A percentile compares a stretch with the other conserved stretches of the same genome.
Evolutionary conservation across 1,140 invertebrate genomes (phyloP).

Genomic region (Diprion similis): DNA sequence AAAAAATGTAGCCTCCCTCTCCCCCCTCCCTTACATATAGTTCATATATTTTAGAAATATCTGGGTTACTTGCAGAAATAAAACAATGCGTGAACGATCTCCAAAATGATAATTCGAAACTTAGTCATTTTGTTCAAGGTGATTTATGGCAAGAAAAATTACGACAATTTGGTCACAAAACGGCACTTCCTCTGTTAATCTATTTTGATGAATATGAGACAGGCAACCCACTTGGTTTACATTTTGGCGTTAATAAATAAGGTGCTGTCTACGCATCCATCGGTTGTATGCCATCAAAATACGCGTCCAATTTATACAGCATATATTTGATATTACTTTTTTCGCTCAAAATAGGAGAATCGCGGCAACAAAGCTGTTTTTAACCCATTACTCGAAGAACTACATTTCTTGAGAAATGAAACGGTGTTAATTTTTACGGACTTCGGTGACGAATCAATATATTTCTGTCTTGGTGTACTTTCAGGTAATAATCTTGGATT

Average conservation of each 20-base stretch:
- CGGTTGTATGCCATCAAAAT: constrained; percentile 30
- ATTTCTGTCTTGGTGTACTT: constrained; percentile 19
- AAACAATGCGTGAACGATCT: not conserved
- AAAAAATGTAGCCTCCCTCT: not conserved
- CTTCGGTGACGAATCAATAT: constrained; percentile 1
- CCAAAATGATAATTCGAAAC: not conserved
- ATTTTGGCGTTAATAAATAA: constrained; percentile 35
- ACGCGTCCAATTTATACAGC: constrained; percentile 23
- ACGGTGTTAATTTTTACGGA: constrained; percentile 12
- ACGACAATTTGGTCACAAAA: constrained; percentile 8
- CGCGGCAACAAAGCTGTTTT: constrained; percentile 51
- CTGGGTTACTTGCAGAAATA: not conserved
- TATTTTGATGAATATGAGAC: constrained; percentile 19
- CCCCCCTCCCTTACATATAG: no score
- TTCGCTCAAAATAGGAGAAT: constrained; percentile 28
- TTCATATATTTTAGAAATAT: not conserved
- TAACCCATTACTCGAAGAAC: constrained; percentile 30
- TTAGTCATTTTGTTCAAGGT: constrained; percentile 18
- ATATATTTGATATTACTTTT: constrained; percentile 35
- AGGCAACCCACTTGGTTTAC: constrained; percentile 27
- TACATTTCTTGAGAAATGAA: constrained; percentile 21
- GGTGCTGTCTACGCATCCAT: no score
- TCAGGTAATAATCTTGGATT: constrained; percentile 21
- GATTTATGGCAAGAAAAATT: constrained; percentile 24
- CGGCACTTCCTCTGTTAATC: constrained; percentile 16